phyloP scores from a whole-genome alignment of 2,113 vertebrate genomes.

The Heterotis niloticus region DNA sequence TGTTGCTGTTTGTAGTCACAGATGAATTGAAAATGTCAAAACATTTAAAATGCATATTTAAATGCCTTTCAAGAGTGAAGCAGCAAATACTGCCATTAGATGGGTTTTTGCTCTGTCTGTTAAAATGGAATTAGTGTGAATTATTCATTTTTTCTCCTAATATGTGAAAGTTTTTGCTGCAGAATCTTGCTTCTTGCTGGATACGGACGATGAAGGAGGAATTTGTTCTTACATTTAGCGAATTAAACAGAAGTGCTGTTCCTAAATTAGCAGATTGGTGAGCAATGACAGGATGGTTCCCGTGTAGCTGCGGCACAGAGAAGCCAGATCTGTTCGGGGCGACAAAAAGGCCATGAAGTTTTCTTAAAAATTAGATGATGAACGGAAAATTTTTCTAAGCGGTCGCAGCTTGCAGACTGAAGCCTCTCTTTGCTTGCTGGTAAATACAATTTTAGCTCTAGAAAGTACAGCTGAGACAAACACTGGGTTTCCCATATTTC shows the following conservation, averaged over 20 bases:
- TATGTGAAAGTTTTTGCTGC: neutral
- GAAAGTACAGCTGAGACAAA: neutral
- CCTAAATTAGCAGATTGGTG: too few species aligned
- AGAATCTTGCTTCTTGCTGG: neutral
- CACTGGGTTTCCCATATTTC: slow-evolving; percentile 2
- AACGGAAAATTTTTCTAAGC: neutral
- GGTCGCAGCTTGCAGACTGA: neutral
- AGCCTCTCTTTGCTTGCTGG: neutral
- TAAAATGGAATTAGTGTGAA: neutral
- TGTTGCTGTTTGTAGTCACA: neutral
- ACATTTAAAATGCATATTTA: neutral
- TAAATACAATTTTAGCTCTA: neutral
- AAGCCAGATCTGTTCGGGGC: too few species aligned
- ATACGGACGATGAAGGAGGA: neutral
- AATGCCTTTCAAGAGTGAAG: neutral
- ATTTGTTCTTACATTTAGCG: neutral
- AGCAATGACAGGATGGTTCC: too few species aligned
- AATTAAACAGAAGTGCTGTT: neutral
- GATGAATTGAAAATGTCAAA: neutral
- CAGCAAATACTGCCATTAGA: neutral
- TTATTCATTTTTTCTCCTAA: neutral
- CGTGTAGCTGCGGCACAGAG: too few species aligned
- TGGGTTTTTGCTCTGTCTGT: neutral
- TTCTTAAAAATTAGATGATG: neutral
- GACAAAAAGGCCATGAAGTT: neutral